Evolutionary conservation across 2,797 vertebrate genomes (phyloP), one percentile per base, ranked within the genome.

Genomic region (Phrynocephalus forsythii): DNA sequence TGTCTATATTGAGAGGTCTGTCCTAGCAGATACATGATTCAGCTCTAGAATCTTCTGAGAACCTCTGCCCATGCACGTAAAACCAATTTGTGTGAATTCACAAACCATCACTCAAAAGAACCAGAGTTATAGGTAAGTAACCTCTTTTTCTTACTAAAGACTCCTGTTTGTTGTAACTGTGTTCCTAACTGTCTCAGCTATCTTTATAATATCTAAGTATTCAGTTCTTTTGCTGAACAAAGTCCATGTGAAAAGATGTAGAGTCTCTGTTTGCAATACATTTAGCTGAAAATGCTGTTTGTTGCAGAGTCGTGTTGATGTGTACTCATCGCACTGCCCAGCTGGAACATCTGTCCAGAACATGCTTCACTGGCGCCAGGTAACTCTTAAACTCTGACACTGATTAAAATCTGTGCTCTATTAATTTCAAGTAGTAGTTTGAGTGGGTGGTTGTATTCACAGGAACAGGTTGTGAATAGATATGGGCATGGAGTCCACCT

Each of bases 341-440:
- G 92, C 93, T 75, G 95, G 95, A 83, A 95, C 96, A 30, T 96
- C 95, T 33, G 92, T 94, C 90, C 92, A 96, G 82, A 92, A 96
- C 16, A 15, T 94, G 0, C 56, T 93, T 38, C 95, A 96, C 68
- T 96, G 95, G 94, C 8, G 6, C 80, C 91, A 94, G 91, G 91
- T 93, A 71, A 85, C 13, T n/a, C 13, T 22, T 44, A 44, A 67
- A 63, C 73, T 10, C 15, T 60, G 33, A 11, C 6, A n/a, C 28
- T 50, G 33, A 15, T 69, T 52, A 15, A 68, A n/a, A 50, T 63
- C 33, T 20, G 28, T 66, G 28, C 3, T 5, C 5, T 56, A 20
- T 28, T n/a, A 30, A 5, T 80, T 28, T 76, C 44, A 30, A 71
- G 2, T 3, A 44, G 38, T 44, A 5, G 48, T 33, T 80, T 80